phyloP scores from a whole-genome alignment of 2,888 invertebrate species.

The Argyra leucocephala region DNA sequence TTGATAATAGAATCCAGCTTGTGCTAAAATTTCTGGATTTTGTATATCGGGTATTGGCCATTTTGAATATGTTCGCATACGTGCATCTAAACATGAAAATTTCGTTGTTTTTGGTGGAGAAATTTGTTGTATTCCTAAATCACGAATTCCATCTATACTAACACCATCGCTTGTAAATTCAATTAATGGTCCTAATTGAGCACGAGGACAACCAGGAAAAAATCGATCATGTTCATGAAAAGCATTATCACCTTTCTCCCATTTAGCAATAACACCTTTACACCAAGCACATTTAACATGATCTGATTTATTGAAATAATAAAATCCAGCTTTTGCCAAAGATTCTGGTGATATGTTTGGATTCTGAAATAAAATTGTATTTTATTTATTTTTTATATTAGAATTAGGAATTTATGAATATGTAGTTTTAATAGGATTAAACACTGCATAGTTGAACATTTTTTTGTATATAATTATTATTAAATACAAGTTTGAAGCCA shows the following conservation, averaged over 20 bases:
- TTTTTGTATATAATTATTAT: no score
- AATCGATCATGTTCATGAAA: conserved; percentile 70
- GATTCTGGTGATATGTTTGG: conserved; percentile 54
- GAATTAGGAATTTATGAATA: no score
- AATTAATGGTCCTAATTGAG: conserved; percentile 41
- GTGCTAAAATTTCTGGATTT: conserved; percentile 64
- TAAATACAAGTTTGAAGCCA: no score
- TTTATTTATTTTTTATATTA: no score
- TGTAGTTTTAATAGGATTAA: no score
- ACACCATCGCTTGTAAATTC: conserved; percentile 43
- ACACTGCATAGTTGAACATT: no score
- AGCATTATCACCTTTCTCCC: conserved; percentile 74
- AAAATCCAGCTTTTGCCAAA: conserved; percentile 77
- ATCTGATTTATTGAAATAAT: conserved; percentile 62
- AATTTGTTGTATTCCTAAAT: conserved; percentile 47
- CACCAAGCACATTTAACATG: conserved; percentile 76
- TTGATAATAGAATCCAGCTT: conserved; percentile 83
- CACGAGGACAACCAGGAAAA: conserved; percentile 63
- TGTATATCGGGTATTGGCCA: conserved; percentile 73
- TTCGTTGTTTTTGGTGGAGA: conserved; percentile 55
- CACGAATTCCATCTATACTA: conserved; percentile 41
- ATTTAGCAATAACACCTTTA: conserved; percentile 60
- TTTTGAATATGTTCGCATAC: conserved; percentile 58
- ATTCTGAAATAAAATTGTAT: conserved; percentile 36
- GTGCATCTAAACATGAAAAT: conserved; percentile 57